A percentile compares a stretch with the other conserved stretches of the same genome.
phyloP scores from a whole-genome alignment of 2,797 vertebrate species.

The Neosalanx taihuensis region DNA sequence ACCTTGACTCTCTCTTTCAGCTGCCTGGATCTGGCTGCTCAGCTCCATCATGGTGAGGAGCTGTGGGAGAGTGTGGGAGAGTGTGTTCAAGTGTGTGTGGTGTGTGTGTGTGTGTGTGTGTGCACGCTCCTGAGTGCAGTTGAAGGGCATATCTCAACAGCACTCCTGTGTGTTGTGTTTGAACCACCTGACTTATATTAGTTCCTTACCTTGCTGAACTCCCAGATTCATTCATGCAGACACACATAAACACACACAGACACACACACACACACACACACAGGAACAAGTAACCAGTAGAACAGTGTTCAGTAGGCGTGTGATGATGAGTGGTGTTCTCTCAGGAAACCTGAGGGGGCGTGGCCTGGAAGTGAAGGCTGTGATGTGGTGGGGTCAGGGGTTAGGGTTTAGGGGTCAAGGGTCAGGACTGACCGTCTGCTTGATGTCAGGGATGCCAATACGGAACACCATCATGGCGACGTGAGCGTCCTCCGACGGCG shows the following conservation, averaged over 20 bases:
- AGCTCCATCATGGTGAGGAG: conserved; percentile 52
- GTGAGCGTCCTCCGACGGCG: conserved; percentile 81
- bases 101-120: conserved; percentile 3
- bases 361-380: neutral
- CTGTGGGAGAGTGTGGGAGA: conserved; percentile 3
- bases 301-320: neutral
- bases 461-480: conserved; percentile 94
- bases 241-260: neutral
- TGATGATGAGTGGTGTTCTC: neutral
- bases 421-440: conserved; percentile 84
- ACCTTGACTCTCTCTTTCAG: neutral
- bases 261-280: neutral
- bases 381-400: conserved; percentile 2
- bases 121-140: neutral
- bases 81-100: conserved; percentile 13
- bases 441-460: conserved; percentile 93
- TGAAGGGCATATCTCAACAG: neutral
- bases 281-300: neutral
- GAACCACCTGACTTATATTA: too few relatives aligned
- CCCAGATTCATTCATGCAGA: conserved; percentile 2
- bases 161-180: neutral
- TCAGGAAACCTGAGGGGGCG: neutral
- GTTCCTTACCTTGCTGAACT: neutral
- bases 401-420: neutral
- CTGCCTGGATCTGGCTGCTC: neutral